phyloP scores from a whole-genome alignment of 2,888 invertebrate species.

The Podotricha telesiphe region DNA sequence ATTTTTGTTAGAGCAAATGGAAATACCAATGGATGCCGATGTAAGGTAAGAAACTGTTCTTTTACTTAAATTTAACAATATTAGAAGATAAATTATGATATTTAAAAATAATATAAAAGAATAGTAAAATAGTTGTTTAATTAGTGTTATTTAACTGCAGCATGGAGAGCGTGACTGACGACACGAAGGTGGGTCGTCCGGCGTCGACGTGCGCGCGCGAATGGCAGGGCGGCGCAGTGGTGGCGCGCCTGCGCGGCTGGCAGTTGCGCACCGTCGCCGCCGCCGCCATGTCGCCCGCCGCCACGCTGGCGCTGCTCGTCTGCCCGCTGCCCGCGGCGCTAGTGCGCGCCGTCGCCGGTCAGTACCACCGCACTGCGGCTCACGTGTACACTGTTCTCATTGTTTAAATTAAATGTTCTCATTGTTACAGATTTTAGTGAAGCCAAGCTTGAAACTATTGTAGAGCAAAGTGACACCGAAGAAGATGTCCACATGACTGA shows the following conservation, averaged over 20 bases:
- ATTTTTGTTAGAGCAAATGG: conserved; percentile 88
- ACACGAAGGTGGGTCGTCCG: conserved; percentile 81
- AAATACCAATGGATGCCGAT: conserved; percentile 79
- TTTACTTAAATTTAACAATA: neutral
- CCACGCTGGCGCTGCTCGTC: conserved; percentile 89
- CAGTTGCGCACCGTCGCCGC: conserved; percentile 90
- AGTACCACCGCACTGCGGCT: too few relatives aligned
- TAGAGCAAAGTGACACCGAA: conserved; percentile 54
- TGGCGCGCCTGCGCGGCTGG: conserved; percentile 79
- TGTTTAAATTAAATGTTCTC: conserved; percentile 35
- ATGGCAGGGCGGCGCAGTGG: conserved; percentile 45
- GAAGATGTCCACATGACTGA: conserved; percentile 66
- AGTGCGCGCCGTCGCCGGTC: too few relatives aligned
- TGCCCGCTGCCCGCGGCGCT: conserved; percentile 89
- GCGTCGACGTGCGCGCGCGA: conserved; percentile 38
- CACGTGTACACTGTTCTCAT: neutral
- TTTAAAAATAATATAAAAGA: too few relatives aligned
- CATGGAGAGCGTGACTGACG: conserved; percentile 87
- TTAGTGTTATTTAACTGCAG: conserved; percentile 46
- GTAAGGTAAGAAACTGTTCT: conserved; percentile 59
- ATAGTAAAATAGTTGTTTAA: too few relatives aligned
- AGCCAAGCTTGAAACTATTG: conserved; percentile 61
- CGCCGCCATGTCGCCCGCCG: conserved; percentile 91
- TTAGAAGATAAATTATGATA: too few relatives aligned
- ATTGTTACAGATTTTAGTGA: conserved; percentile 67